Conservation (phyloP, 1,140 invertebrate genomes). For the Neuroterus valhalla region DNA sequence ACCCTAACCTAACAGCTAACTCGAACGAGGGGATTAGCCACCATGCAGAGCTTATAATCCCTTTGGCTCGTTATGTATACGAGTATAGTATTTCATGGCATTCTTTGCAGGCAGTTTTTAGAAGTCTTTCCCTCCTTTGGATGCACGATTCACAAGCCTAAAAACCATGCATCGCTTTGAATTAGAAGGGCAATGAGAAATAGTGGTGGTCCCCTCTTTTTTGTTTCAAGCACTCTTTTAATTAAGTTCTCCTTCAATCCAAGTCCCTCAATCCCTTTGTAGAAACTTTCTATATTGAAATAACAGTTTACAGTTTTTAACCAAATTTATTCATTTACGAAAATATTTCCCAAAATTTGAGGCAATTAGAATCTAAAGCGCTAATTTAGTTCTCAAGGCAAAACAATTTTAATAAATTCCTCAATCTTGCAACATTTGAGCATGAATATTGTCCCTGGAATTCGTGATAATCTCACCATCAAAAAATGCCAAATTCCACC, state of each 20-base stretch:
- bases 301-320: no score
- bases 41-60: conserved; percentile 40
- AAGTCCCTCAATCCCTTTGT: background rate
- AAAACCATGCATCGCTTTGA: background rate
- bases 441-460: background rate
- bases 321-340: no score
- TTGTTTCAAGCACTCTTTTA: conserved; percentile 3
- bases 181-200: conserved; percentile 26
- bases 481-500: background rate
- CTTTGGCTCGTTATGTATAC: conserved; percentile 41
- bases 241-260: background rate
- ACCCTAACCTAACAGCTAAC: conserved; percentile 27
- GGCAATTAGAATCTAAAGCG: no score
- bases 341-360: no score
- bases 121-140: conserved; percentile 4
- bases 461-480: background rate
- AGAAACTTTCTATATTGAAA: background rate
- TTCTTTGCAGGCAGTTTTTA: conserved; percentile 33
- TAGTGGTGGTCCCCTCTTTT: background rate
- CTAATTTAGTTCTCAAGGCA: background rate
- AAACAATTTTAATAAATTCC: background rate
- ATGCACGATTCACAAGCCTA: background rate
- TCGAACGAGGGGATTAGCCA: conserved; percentile 37
- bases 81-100: conserved; percentile 40
- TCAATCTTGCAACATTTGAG: no score